Percentiles rank a stretch among this genome's conserved stretches.
Conservation (phyloP, 2,888 invertebrate species). For the Dynastes grantii region DNA sequence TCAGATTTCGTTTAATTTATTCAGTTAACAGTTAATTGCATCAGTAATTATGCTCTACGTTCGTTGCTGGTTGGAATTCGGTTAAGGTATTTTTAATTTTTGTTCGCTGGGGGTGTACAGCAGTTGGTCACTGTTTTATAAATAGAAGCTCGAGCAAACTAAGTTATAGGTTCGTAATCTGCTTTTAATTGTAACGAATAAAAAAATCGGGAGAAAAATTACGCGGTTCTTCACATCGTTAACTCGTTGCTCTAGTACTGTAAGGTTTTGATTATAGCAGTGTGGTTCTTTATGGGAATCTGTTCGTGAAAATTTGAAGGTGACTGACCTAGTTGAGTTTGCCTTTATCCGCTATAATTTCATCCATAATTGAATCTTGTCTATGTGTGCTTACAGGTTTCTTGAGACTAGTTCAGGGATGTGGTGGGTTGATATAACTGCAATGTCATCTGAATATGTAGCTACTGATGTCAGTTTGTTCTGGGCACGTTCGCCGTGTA, state of each 20-base stretch:
- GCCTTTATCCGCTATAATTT: too few relatives aligned
- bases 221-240: neutral
- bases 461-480: too few relatives aligned
- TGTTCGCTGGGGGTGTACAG: neutral
- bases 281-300: too few relatives aligned
- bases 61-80: neutral
- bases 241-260: neutral
- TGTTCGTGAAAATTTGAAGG: too few relatives aligned
- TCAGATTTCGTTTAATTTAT: neutral
- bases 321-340: too few relatives aligned
- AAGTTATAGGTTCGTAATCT: neutral
- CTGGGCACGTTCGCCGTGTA: too few relatives aligned
- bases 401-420: too few relatives aligned
- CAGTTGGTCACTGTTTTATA: neutral
- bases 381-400: too few relatives aligned
- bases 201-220: neutral
- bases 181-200: constrained; percentile 12
- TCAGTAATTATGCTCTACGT: neutral
- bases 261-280: neutral
- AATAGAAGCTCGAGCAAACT: neutral
- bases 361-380: too few relatives aligned
- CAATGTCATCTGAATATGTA: too few relatives aligned
- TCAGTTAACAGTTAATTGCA: constrained; percentile 1
- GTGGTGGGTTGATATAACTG: too few relatives aligned
- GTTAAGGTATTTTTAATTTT: constrained; percentile 18